Conservation (phyloP, 2,113 vertebrate genomes). For the Calidris pugnax region DNA sequence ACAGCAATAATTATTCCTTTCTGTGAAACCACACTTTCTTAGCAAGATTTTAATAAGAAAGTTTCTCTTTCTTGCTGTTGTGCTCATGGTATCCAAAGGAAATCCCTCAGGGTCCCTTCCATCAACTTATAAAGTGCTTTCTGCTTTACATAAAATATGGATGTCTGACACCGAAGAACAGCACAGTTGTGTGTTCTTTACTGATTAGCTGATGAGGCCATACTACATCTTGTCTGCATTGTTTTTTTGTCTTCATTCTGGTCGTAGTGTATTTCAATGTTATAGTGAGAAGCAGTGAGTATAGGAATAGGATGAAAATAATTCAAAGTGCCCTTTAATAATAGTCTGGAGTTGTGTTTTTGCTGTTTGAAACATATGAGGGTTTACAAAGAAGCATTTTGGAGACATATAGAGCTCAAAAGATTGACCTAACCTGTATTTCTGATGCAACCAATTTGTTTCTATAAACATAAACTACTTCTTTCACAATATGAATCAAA, state of each 20-base stretch:
- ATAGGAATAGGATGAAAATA: neutral
- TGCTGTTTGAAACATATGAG: neutral
- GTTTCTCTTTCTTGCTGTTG: neutral
- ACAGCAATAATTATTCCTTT: neutral
- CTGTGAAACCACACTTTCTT: neutral
- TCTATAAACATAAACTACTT: neutral
- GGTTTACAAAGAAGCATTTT: neutral
- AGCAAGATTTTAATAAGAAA: conserved; percentile 36
- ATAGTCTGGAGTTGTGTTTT: neutral
- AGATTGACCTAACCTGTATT: neutral
- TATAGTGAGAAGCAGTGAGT: neutral
- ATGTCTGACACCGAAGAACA: neutral
- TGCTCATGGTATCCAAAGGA: neutral
- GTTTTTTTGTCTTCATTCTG: neutral
- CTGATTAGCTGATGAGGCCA: neutral
- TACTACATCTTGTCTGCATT: accelerated
- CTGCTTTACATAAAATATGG: neutral
- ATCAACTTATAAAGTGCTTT: neutral
- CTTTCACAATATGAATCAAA: conserved; percentile 34
- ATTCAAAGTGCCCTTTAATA: neutral
- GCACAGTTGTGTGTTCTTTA: neutral
- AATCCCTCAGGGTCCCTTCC: neutral
- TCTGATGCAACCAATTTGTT: neutral
- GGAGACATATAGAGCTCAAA: neutral
- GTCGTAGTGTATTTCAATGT: neutral